Conservation (phyloP, 2,797 vertebrate species). For the Parotocinclus haroldoi region DNA sequence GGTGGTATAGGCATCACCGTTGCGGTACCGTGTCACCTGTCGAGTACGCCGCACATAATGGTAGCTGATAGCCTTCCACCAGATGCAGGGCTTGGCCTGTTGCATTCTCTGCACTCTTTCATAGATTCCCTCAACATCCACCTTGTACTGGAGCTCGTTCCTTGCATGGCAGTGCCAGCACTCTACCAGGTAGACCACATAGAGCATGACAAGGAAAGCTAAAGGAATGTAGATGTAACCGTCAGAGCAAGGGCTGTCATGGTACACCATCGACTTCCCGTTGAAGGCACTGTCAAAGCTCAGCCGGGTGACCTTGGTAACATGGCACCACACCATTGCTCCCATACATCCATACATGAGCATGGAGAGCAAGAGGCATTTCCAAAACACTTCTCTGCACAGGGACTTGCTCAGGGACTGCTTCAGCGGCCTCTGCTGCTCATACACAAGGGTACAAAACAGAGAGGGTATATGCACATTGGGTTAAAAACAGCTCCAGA, state of each 20-base stretch:
- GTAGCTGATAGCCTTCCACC: conserved; percentile 96
- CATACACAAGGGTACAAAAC: conserved; percentile 19
- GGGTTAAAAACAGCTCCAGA: background rate
- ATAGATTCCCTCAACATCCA: conserved; percentile 68
- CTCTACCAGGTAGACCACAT: conserved; percentile 92
- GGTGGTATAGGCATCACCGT: conserved; percentile 87
- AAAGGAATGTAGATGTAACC: conserved; percentile 97
- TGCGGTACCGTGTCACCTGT: conserved; percentile 89
- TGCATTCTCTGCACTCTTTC: conserved; percentile 85
- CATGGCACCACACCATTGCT: conserved; percentile 94
- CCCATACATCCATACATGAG: conserved; percentile 98
- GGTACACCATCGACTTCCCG: conserved; percentile 96
- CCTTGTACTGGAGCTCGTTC: conserved; percentile 88
- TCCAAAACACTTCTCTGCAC: conserved; percentile 95
- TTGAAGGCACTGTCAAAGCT: conserved; percentile 93
- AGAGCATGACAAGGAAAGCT: conserved; percentile 93
- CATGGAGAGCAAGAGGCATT: conserved; percentile 90
- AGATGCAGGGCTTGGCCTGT: conserved; percentile 87
- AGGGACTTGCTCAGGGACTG: conserved; percentile 93
- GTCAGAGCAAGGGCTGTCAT: conserved; percentile 94
- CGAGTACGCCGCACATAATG: conserved; percentile 87
- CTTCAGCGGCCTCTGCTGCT: conserved; percentile 89
- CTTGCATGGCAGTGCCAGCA: conserved; percentile 97
- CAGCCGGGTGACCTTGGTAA: conserved; percentile 93
- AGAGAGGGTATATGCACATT: background rate